phyloP scores from a whole-genome alignment of 1,140 invertebrate genomes.

The Anastrepha ludens region DNA sequence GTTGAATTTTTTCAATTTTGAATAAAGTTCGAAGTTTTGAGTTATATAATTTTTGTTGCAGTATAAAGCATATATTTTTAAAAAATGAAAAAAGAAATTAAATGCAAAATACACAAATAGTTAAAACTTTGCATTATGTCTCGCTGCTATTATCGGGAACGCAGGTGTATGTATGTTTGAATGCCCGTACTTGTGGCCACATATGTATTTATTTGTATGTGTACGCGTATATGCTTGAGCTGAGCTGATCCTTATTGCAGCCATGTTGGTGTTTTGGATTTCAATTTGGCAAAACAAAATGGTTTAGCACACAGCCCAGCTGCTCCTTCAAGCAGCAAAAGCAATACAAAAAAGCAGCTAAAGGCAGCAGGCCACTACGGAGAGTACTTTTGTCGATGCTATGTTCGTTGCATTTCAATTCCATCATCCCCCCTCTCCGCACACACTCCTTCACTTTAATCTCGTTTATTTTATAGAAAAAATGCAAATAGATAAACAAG shows the following conservation, averaged over 20 bases:
- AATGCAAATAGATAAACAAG: constrained; percentile 41
- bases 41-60: no score
- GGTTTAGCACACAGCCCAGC: constrained; percentile 31
- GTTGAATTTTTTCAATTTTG: no score
- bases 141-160: background rate
- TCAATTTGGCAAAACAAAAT: constrained; percentile 50
- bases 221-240: background rate
- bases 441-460: background rate
- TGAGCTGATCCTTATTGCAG: background rate
- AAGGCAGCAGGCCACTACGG: background rate
- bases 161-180: background rate
- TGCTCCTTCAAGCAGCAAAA: background rate
- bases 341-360: background rate
- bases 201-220: background rate
- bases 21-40: no score
- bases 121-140: no score
- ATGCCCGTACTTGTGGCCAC: background rate
- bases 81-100: no score
- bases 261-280: background rate
- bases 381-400: background rate
- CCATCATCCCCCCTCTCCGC: background rate
- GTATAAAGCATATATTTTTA: no score
- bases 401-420: background rate
- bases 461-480: constrained; percentile 11
- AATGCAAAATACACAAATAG: no score